Evolutionary conservation across 2,797 vertebrate species (phyloP).

Genomic region (Malacoraja senta): DNA sequence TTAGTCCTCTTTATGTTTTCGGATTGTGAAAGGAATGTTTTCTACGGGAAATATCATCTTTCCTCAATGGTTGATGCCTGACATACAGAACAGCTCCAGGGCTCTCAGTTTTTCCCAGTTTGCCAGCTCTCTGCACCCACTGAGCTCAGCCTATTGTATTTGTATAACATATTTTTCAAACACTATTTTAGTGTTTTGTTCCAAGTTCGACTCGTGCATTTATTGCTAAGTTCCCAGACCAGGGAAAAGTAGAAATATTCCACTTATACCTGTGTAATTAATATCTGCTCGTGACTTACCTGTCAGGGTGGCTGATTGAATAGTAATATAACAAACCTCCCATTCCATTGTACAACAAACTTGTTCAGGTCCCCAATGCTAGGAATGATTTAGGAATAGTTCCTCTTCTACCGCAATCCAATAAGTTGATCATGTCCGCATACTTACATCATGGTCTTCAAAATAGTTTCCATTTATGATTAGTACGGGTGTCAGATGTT

Average conservation of each 20-base stretch:
- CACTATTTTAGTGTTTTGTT: not conserved
- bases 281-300: not conserved
- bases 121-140: not conserved
- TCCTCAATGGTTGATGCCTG: not conserved
- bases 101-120: not conserved
- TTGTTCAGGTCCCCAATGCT: not conserved
- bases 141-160: conserved; percentile 7
- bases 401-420: not conserved
- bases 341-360: not conserved
- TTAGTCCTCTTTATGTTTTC: not conserved
- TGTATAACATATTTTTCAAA: not conserved
- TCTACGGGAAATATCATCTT: not conserved
- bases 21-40: not conserved
- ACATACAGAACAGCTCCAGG: not conserved
- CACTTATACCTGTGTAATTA: not conserved
- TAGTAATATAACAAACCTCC: not conserved
- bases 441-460: not conserved
- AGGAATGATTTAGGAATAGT: not conserved
- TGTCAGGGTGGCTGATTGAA: not conserved
- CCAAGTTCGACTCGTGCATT: not conserved
- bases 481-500: no score
- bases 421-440: not conserved
- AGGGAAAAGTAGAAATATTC: not conserved
- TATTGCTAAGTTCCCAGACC: not conserved
- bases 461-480: no score